These are phyloP conservation scores for Aldabrachelys gigantea DNA, from an alignment of 2,113 vertebrate genomes.

Conservation along the genomic window DNA sequence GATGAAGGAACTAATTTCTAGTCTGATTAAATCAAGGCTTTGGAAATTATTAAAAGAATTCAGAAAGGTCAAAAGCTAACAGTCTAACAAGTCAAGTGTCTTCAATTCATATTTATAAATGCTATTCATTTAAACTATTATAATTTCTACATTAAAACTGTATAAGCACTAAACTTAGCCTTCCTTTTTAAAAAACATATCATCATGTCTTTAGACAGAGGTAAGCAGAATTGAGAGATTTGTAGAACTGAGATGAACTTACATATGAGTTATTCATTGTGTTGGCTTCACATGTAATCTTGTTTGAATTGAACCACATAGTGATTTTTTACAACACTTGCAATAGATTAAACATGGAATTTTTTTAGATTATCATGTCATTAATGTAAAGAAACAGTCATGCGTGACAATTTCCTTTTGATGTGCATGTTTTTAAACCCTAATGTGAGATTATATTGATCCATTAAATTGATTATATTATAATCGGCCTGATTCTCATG, in stretches of 20 bases:
- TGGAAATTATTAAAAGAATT: constrained; percentile 17
- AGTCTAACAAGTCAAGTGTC: constrained; percentile 15
- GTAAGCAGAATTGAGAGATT: not conserved
- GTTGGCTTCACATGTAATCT: not conserved
- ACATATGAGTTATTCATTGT: not conserved
- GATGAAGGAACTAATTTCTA: constrained; percentile 32
- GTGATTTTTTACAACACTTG: not conserved
- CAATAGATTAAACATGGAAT: not conserved
- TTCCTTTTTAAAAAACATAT: not conserved
- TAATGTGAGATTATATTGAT: not conserved
- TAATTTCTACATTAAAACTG: constrained; percentile 6
- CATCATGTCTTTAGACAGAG: not conserved
- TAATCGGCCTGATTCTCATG: not conserved
- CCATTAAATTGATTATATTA: not conserved
- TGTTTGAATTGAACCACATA: not conserved
- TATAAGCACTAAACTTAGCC: not conserved
- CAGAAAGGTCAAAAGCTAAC: constrained; percentile 40
- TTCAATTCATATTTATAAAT: constrained; percentile 33
- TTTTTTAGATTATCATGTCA: not conserved
- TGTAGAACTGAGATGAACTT: not conserved
- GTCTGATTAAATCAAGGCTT: constrained; percentile 6
- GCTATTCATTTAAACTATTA: constrained; percentile 1
- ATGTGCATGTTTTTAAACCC: not conserved
- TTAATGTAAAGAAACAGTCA: not conserved
- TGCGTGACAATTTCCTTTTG: not conserved